Conservation (phyloP, 2,113 vertebrate species). For the Ariopsis seemanni region DNA sequence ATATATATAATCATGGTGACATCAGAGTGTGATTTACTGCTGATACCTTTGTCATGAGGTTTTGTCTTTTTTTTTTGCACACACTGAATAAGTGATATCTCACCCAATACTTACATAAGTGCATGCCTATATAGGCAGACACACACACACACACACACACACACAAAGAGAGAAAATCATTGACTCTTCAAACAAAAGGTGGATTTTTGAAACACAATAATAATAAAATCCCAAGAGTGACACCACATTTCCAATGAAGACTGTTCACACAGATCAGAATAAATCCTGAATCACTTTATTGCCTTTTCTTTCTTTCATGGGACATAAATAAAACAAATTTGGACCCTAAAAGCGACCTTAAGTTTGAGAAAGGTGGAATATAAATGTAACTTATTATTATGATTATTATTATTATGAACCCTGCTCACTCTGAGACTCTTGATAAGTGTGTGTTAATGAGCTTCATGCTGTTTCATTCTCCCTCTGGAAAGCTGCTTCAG, state of each 20-base stretch:
- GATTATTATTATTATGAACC: background rate
- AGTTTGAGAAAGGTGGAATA: no score
- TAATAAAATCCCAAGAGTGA: background rate
- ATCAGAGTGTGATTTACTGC: no score
- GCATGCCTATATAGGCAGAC: background rate
- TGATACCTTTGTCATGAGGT: no score
- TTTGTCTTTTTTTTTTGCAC: no score
- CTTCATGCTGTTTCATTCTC: background rate
- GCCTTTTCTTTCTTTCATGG: background rate
- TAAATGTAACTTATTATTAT: no score
- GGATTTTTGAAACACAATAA: background rate
- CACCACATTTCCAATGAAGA: background rate
- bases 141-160: background rate
- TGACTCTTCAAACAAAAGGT: background rate
- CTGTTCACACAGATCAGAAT: background rate
- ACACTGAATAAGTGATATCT: no score
- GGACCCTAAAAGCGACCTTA: background rate
- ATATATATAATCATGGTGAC: no score
- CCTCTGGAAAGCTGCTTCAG: constrained; percentile 16
- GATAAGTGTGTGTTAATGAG: background rate
- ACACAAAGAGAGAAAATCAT: background rate
- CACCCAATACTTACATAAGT: no score
- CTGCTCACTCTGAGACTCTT: background rate
- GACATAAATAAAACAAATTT: background rate
- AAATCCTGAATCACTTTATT: background rate